These are phyloP conservation scores for Palythoa heliodiscus DNA, from an alignment of 92 coral and sea anemone species.

Conservation along the genomic window DNA sequence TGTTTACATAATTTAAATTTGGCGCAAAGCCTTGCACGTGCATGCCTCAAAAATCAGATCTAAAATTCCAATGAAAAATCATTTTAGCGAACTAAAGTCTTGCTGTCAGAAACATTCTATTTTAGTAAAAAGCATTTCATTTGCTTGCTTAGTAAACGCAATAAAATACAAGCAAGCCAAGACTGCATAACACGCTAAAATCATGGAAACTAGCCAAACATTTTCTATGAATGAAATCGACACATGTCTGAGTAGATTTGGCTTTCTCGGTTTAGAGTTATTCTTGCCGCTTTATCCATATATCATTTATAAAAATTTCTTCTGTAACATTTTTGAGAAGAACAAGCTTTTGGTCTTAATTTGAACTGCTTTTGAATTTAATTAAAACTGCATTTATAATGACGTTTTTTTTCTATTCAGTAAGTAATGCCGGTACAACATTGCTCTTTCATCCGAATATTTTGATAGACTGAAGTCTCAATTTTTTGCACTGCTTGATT, in stretches of 20 bases:
- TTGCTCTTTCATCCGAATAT: too few species aligned
- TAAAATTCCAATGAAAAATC: constrained; percentile 1
- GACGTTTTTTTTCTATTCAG: too few species aligned
- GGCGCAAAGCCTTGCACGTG: neutral
- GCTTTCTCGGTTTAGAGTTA: too few species aligned
- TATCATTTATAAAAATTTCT: too few species aligned
- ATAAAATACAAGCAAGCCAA: neutral
- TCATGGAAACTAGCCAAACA: neutral
- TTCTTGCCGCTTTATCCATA: too few species aligned
- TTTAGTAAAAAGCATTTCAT: neutral
- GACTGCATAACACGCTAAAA: neutral
- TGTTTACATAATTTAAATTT: neutral
- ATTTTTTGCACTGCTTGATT: constrained; percentile 3
- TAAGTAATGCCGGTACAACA: too few species aligned
- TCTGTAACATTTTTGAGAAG: too few species aligned
- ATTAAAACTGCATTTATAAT: too few species aligned
- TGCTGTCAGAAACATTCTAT: neutral
- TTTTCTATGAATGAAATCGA: neutral
- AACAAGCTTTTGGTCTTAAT: too few species aligned
- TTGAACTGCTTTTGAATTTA: too few species aligned
- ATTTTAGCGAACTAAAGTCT: neutral
- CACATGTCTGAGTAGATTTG: neutral
- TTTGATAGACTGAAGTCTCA: too few species aligned
- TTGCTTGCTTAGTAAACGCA: neutral
- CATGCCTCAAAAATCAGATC: neutral